Evolutionary conservation across 2,888 invertebrate species (phyloP), one percentile per base, ranked within the genome.

Genomic region (Callyntrura sp.): DNA sequence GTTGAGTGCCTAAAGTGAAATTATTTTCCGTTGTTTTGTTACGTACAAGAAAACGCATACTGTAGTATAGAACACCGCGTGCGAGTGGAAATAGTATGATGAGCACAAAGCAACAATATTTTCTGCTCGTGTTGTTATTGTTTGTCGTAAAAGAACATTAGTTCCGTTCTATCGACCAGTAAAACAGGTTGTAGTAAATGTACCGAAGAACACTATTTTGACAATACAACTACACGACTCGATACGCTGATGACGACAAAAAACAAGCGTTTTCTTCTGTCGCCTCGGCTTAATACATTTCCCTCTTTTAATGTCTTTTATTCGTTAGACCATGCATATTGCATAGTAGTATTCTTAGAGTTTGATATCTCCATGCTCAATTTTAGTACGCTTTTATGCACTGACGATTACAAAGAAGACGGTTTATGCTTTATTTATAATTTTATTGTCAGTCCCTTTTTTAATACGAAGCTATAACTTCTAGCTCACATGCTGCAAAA

Each of bases 151-250:
- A 25, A 25, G 25, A 45, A 73, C 87, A 82, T 88, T 73, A 82
- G 81, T 81, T 87, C 35, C 43, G 83, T 65, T 83, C 88, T 88
- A 88, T 88, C 83, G 73, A 88, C 88, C 78, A 78, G 83, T 68
- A 88, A 88, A 88, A 88, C 88, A 76, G 83, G 87, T 88, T 86
- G 86, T 86, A 43, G 60, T 55, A 88, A 73, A 82, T 73, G 81
- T 68, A 68, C 25, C 25, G 25, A 76, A 23, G 25, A 76, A 51
- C 35, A 11, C 11, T 43, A 43, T 35, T 70, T 20, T n/a, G 48
- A 76, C 76, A 76, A 62, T 25, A 62, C 25, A 25, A 17, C 68
- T 28, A 68, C 3, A 43, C 28, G 14, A 14, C 9, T 5, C 43
- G 5, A 73, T 12, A 17, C 17, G 57, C 35, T 73, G 82, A 62